Evolutionary conservation across 2,113 vertebrate genomes (phyloP), one percentile per base, ranked within the genome.

Genomic region (Lota lota): DNA sequence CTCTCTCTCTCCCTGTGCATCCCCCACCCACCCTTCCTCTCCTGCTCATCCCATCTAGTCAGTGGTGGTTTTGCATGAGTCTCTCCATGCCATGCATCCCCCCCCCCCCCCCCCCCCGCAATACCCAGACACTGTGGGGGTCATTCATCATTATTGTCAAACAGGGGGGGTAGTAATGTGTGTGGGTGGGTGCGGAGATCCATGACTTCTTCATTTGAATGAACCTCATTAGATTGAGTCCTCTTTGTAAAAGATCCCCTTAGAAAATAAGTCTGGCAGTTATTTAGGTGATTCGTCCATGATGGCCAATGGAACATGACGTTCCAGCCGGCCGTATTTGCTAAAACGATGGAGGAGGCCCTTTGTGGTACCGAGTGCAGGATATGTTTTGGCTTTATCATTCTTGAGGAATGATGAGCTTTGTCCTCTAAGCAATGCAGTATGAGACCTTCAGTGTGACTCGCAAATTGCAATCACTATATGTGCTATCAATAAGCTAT

Each of bases 91-190:
- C 85, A 81, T 67, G 75, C 61, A 59, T 67, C 75, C 80, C 76
- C 61, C 28, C 19, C 22, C 68, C 54, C 56, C 19, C 60, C 54
- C 56, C 17, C 47, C 67, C 54, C 58, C 64, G 28, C 28, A 33
- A 33, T 33, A 67, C 74, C 80, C 80, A 88, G 83, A 88, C 85
- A 80, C 84, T 2, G 40, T 47, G 11, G 50, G 79, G 88, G 88
- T 90, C 88, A 88, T 91, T 86, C 87, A 90, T 91, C 90, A 91
- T 89, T 89, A 89, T 90, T 92, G 90, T 92, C 90, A 91, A 47
- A 8, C 40, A 47, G 40, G 40, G 40, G 40, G 40, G 40, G 40
- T 79, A 84, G 82, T 85, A 80, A 86, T 87, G 83, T 81, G 83
- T 79, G 84, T 87, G 84, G 88, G 88, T 88, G 88, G 88, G 87